Conservation (phyloP, 2,113 vertebrate species). For the Solenodon paradoxus region DNA sequence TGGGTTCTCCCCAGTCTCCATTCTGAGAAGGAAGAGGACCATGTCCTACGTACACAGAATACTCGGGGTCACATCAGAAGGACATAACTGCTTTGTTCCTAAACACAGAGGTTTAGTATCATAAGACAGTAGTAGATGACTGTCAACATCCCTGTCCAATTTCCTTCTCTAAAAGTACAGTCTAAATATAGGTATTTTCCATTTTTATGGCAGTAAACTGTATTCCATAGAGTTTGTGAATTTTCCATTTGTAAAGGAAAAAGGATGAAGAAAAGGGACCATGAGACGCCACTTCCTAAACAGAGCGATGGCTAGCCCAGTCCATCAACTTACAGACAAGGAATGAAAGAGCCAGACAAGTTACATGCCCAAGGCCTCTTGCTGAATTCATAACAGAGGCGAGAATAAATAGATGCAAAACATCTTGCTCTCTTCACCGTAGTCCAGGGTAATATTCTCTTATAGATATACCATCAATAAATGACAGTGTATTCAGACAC, state of each 20-base stretch:
- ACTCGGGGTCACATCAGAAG: not conserved
- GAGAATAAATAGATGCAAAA: not conserved
- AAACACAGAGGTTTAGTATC: not conserved
- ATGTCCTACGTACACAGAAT: not conserved
- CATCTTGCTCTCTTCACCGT: not conserved
- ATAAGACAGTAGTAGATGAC: not conserved
- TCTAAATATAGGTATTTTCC: not conserved
- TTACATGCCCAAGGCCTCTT: not conserved
- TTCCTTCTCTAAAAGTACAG: not conserved
- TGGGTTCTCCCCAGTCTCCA: not conserved
- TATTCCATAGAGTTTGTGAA: not conserved
- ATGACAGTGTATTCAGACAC: not conserved
- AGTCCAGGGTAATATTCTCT: not conserved
- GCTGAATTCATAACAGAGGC: not conserved
- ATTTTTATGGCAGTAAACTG: not conserved
- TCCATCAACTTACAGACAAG: not conserved
- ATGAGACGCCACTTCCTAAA: too few species aligned
- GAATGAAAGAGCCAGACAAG: not conserved
- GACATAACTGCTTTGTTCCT: not conserved
- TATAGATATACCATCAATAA: not conserved
- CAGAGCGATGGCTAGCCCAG: not conserved
- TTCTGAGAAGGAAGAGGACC: not conserved
- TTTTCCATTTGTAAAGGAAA: not conserved
- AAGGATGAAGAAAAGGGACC: not conserved
- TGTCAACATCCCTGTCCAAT: not conserved